Evolutionary conservation across 2,113 vertebrate species (phyloP).

Genomic region (Erythrolamprus reginae): DNA sequence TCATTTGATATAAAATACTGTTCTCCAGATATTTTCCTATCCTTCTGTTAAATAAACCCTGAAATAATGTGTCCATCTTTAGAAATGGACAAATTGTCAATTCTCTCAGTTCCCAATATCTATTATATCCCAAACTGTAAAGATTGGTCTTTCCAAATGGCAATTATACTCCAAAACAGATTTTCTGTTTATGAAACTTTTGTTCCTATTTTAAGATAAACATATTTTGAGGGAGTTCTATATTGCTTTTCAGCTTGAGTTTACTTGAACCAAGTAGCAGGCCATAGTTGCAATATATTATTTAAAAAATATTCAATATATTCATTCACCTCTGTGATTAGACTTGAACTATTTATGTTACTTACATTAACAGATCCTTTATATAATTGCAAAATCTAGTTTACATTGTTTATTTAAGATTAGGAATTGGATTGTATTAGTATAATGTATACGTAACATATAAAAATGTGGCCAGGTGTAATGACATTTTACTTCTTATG

Average conservation of each 20-base stretch:
- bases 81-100: background rate
- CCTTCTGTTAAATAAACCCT: background rate
- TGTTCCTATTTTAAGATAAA: background rate
- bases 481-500: background rate
- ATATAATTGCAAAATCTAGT: background rate
- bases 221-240: background rate
- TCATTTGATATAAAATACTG: background rate
- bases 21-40: background rate
- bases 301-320: background rate
- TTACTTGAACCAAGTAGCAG: background rate
- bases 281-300: background rate
- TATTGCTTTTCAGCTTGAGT: background rate
- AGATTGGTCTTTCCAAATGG: background rate
- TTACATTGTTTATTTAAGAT: background rate
- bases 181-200: background rate
- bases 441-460: background rate
- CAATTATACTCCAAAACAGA: background rate
- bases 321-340: background rate
- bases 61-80: background rate
- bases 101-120: background rate
- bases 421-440: background rate
- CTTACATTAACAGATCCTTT: background rate
- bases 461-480: background rate
- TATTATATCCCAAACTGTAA: background rate
- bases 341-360: background rate